Evolutionary conservation across 2,113 vertebrate genomes (phyloP).

Genomic region (Vireo altiloquus): DNA sequence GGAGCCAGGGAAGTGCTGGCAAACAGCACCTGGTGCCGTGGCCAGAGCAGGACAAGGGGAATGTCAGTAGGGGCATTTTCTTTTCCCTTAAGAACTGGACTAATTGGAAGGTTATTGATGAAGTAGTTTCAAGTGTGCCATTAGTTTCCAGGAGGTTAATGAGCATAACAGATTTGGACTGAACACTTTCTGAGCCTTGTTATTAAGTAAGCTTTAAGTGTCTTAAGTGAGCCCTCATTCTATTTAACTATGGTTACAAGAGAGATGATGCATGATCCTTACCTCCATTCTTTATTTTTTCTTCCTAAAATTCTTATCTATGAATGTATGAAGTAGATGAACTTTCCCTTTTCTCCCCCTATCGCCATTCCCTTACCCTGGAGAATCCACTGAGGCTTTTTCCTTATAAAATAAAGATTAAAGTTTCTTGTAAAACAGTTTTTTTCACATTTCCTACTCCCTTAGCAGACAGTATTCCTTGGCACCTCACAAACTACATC

Average conservation of each 20-base stretch:
- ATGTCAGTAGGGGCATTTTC: not conserved
- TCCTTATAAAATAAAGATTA: not conserved
- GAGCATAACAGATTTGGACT: constrained; percentile 25
- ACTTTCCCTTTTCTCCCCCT: not conserved
- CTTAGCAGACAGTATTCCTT: not conserved
- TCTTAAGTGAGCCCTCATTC: not conserved
- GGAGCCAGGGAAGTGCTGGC: not conserved
- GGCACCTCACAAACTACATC: not conserved
- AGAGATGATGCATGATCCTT: constrained; percentile 25
- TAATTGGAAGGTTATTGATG: constrained; percentile 36
- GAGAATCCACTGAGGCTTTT: not conserved
- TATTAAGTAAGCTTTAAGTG: constrained; percentile 67
- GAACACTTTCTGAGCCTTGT: constrained; percentile 44
- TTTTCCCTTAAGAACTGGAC: constrained; percentile 2
- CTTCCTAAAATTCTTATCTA: constrained; percentile 9
- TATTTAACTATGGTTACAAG: constrained; percentile 35
- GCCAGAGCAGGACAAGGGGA: not conserved
- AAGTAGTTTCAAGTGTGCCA: constrained; percentile 30
- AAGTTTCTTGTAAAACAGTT: not conserved
- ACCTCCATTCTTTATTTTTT: not conserved
- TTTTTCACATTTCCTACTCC: not conserved
- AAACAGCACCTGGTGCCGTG: not conserved
- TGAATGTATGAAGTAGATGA: constrained; percentile 16
- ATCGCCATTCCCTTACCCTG: accelerated
- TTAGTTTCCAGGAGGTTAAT: constrained; percentile 47